Conservation (phyloP, 2,113 vertebrate genomes). For the Lycocorax pyrrhopterus region DNA sequence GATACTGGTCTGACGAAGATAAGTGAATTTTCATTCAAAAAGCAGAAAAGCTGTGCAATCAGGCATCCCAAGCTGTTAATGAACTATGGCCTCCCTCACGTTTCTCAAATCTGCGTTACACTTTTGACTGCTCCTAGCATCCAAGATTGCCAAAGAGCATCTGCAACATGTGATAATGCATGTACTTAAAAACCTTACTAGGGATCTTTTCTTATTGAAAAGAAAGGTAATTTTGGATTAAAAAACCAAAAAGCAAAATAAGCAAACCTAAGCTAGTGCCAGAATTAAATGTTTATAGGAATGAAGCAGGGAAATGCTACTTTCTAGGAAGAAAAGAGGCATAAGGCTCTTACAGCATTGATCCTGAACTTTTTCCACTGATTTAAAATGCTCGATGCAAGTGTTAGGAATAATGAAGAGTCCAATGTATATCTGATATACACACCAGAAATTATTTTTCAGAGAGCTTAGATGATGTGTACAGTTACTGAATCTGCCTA, state of each 20-base stretch:
- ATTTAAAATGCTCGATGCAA: neutral
- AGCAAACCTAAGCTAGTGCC: neutral
- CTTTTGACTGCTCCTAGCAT: neutral
- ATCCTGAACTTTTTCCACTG: neutral
- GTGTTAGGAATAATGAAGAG: neutral
- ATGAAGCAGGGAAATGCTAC: neutral
- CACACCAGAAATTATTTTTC: neutral
- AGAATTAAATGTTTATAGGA: neutral
- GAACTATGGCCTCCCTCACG: neutral
- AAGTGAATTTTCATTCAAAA: neutral
- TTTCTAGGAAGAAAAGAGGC: neutral
- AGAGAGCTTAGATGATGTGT: neutral
- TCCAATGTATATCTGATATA: neutral
- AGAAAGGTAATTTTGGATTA: neutral
- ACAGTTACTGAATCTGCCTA: neutral
- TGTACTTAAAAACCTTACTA: neutral
- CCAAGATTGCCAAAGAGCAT: neutral
- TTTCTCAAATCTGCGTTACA: neutral
- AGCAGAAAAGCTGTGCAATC: neutral
- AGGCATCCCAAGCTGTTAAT: neutral
- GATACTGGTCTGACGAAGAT: neutral
- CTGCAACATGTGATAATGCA: neutral
- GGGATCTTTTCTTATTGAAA: neutral
- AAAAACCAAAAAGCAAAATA: neutral
- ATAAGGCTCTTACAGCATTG: neutral